Conservation (phyloP, 2,888 invertebrate genomes). For the Bedellia somnulentella region DNA sequence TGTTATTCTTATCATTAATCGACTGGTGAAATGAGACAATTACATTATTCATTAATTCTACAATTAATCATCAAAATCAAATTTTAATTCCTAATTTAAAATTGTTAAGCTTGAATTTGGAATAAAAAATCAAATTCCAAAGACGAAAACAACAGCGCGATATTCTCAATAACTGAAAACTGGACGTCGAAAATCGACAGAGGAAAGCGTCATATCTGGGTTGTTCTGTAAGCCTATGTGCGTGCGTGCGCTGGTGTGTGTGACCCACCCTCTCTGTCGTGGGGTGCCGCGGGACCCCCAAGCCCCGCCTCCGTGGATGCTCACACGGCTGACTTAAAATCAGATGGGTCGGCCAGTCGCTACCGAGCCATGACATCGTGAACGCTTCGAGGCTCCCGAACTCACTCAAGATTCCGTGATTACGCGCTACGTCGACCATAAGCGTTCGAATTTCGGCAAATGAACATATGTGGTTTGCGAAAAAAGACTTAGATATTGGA, state of each 20-base stretch:
- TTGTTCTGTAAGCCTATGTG: constrained; percentile 29
- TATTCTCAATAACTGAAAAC: too few species aligned
- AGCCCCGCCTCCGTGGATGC: constrained; percentile 48
- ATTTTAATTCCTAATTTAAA: too few species aligned
- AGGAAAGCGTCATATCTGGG: constrained; percentile 17
- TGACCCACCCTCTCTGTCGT: constrained; percentile 28
- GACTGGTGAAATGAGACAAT: too few species aligned
- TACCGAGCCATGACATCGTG: constrained; percentile 56
- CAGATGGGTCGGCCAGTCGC: constrained; percentile 59
- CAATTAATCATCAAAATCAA: too few species aligned
- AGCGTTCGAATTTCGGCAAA: constrained; percentile 14
- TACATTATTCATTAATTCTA: too few species aligned
- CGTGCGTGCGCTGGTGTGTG: constrained; percentile 24
- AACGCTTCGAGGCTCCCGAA: constrained; percentile 51
- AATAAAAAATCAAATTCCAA: too few species aligned
- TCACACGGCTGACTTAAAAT: constrained; percentile 61
- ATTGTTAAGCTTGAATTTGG: too few species aligned
- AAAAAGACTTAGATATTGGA: neutral
- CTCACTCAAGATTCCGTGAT: constrained; percentile 47
- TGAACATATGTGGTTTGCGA: neutral
- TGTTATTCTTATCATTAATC: constrained; percentile 16
- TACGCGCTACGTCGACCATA: constrained; percentile 48
- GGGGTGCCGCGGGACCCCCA: constrained; percentile 25
- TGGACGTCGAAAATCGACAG: constrained; percentile 3
- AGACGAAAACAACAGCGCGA: too few species aligned